These are phyloP conservation scores for Sebastes steindachneri DNA, from an alignment of 2,797 vertebrate genomes.

Conservation along the genomic window DNA sequence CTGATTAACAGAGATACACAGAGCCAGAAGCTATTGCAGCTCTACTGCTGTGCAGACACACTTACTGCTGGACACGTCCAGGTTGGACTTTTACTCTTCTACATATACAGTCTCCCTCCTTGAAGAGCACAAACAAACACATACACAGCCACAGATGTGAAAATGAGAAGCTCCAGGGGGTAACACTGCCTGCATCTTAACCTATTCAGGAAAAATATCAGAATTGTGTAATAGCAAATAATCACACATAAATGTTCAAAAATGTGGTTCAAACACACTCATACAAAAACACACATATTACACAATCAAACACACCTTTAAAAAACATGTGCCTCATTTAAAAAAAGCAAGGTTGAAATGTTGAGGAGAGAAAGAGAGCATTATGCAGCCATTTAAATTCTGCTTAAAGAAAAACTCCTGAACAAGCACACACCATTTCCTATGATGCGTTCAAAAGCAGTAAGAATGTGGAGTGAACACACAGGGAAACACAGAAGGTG, in stretches of 20 bases:
- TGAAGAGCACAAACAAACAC: constrained; percentile 39
- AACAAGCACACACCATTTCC: constrained; percentile 68
- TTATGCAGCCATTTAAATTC: constrained; percentile 63
- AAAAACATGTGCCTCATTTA: background rate
- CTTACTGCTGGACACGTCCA: constrained; percentile 59
- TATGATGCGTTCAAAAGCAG: constrained; percentile 63
- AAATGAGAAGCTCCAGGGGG: background rate
- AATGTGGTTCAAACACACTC: constrained; percentile 11
- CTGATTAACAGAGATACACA: constrained; percentile 85
- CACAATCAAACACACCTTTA: background rate
- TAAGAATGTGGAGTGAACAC: constrained; percentile 47
- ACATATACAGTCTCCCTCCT: constrained; percentile 24
- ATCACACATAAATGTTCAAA: constrained; percentile 45
- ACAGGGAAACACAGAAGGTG: constrained; percentile 31
- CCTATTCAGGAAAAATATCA: background rate
- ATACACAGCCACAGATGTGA: constrained; percentile 8
- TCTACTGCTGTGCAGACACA: constrained; percentile 65
- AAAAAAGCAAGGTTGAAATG: constrained; percentile 27
- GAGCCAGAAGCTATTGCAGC: constrained; percentile 79
- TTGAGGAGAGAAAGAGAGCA: constrained; percentile 17
- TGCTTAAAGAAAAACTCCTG: constrained; percentile 68
- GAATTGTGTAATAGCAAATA: constrained; percentile 17
- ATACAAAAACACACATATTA: background rate
- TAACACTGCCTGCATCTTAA: background rate
- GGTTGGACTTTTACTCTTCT: constrained; percentile 63